Base-by-base conservation (phyloP, 2,113 vertebrate genomes). In the Pelecanoides urinatrix region DNA sequence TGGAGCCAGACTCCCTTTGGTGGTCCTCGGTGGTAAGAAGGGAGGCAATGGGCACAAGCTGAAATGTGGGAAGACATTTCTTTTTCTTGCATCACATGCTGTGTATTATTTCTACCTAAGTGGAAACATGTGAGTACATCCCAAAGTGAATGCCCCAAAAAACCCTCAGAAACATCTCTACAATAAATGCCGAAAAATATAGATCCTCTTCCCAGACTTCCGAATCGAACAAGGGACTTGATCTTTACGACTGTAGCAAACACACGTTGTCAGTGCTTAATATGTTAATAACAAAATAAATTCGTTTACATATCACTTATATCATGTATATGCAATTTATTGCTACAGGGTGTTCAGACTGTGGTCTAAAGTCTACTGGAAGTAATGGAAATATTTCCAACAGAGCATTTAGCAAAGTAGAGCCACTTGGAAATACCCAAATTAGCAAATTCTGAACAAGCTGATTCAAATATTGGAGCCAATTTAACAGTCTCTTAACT, bases 181-280 rank as follows among this genome's bases (percentile, higher is more conserved):
- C 4, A 58, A 42, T 52, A 71, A 67, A 49, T 52, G 16, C 4
- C 73, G 34, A 38, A 58, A 88, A 45, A 5, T 53, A 26, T 13
- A 53, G 4, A 23, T 66, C 6, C 10, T 62, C 18, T 63, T 82
- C 6, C 25, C 16, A 55, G 25, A 17, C 11, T 56, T 83, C 20
- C 0, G 0, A 72, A 14, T 36, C 2, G 3, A 73, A 61, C 3
- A 74, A 70, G 13, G 6, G 8, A 58, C 14, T 68, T 84, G 16
- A 68, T 63, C 14, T 75, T 63, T 52, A 27, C 2, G 21, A 42
- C 7, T 58, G 34, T 55, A 77, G 38, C 8, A 59, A 74, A 44
- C 17, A 44, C 10, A 52, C 1, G 0, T 45, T 50, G 11, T 42
- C 29, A 80, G 7, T 42, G 5, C 8, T 90, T 6, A 21, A 5